A percentile compares a stretch with the other conserved stretches of the same genome.
Conservation (phyloP, 2,113 vertebrate genomes). For the Cephalopterus ornatus region DNA sequence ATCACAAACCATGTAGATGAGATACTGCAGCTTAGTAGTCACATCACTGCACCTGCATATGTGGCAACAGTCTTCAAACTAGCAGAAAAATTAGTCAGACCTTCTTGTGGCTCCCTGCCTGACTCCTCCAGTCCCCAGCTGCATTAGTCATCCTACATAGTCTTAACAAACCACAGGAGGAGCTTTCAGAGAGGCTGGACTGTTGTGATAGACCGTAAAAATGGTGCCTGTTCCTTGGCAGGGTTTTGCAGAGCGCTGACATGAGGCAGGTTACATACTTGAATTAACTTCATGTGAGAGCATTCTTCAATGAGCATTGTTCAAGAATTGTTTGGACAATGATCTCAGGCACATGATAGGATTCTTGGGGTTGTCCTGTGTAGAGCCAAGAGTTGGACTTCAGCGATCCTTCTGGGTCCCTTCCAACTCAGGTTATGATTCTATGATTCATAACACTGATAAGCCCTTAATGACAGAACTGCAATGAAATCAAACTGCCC, state of each 20-base stretch:
- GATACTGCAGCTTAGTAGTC: constrained; percentile 26
- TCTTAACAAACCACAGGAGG: neutral
- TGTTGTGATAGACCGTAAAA: neutral
- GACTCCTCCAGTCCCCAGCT: neutral
- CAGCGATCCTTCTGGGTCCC: neutral
- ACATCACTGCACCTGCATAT: constrained; percentile 17
- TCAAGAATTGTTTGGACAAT: neutral
- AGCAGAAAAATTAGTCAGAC: neutral
- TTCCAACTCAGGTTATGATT: neutral
- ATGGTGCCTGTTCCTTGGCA: neutral
- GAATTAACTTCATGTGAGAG: neutral
- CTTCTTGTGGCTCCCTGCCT: neutral
- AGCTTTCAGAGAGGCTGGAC: neutral
- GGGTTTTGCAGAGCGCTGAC: neutral
- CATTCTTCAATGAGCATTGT: neutral
- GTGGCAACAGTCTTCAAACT: neutral
- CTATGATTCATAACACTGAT: neutral
- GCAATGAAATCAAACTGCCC: neutral
- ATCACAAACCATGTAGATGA: constrained; percentile 10
- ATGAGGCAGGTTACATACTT: neutral
- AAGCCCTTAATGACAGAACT: neutral
- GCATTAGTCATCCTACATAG: neutral
- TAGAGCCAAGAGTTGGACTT: neutral
- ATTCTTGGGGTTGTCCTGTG: neutral
- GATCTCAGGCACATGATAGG: neutral